Conservation (phyloP, 1,140 invertebrate species). For the Orchestia grillus region DNA sequence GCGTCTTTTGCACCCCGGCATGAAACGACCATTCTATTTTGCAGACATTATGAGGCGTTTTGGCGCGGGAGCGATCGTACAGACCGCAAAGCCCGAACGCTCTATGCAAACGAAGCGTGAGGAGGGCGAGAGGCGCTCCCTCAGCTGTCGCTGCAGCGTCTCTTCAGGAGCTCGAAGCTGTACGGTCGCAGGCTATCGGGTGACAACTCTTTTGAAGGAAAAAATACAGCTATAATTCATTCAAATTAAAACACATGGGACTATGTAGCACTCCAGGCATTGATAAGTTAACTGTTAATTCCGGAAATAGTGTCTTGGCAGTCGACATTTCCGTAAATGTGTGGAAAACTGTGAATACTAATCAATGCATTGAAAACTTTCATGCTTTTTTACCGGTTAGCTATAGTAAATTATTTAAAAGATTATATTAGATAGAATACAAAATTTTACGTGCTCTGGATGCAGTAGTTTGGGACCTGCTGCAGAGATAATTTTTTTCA, state of each 20-base stretch:
- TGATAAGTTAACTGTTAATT: too few relatives aligned
- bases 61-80: slow-evolving; percentile 3
- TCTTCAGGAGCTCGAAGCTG: not conserved
- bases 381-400: too few relatives aligned
- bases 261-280: not conserved
- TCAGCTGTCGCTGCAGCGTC: not conserved
- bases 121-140: not conserved
- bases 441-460: too few relatives aligned
- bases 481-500: too few relatives aligned
- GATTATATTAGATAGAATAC: too few relatives aligned
- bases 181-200: not conserved
- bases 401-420: too few relatives aligned
- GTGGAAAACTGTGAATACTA: too few relatives aligned
- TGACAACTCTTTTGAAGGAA: not conserved
- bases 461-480: too few relatives aligned
- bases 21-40: slow-evolving; percentile 26
- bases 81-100: not conserved
- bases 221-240: not conserved
- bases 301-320: too few relatives aligned
- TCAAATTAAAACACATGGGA: not conserved
- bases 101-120: not conserved
- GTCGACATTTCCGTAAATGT: too few relatives aligned
- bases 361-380: too few relatives aligned
- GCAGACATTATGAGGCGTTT: slow-evolving; percentile 39
- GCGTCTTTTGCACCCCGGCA: slow-evolving; percentile 26